Evolutionary conservation across 2,797 vertebrate genomes (phyloP), one percentile per base, ranked within the genome.

Genomic region (Discoglossus pictus): DNA sequence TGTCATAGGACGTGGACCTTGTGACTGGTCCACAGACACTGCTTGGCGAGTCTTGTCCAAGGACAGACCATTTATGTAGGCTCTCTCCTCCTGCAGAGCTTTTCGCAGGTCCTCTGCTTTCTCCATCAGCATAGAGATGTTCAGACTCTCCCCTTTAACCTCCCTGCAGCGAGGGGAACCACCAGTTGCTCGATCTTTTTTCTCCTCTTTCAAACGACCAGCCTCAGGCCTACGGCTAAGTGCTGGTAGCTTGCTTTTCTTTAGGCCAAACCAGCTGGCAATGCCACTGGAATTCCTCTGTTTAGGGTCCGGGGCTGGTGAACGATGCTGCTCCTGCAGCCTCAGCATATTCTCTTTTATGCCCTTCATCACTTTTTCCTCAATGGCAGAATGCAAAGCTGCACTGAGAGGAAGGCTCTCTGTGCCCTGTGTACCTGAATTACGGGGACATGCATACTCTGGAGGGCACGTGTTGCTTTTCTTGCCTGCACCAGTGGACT

Each of bases 331-430:
- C 73, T 93, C 94, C 80, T 94, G 94, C 17, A 94, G 92, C 71
- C 96, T 90, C 67, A 97, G 83, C 83, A 97, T 81, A 1, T 97
- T 98, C 82, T 98, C 96, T 85, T 97, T 93, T 0, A 98, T 98
- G 73, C 95, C 96, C 65, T 97, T 97, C 96, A 98, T 98, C 73
- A 98, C 96, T 74, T 98, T 98, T 84, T 98, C 94, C 81, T 98
- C 96, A 1, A 98, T 98, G 77, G 93, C 93, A 0, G 95, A 96
- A 9, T 94, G 93, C 0, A 74, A 68, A 27, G 34, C 77, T 1
- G 20, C 55, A 48, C 78, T 78, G 66, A 0, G 78, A n/a, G 39
- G 71, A 27, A 68, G 42, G 25, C 27, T 66, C 44, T 73, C 65
- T 68, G 27, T 72, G 73, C 73, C 64, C 65, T 4, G 76, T 75